Conservation (phyloP, 2,113 vertebrate species). For the Apteryx owenii region DNA sequence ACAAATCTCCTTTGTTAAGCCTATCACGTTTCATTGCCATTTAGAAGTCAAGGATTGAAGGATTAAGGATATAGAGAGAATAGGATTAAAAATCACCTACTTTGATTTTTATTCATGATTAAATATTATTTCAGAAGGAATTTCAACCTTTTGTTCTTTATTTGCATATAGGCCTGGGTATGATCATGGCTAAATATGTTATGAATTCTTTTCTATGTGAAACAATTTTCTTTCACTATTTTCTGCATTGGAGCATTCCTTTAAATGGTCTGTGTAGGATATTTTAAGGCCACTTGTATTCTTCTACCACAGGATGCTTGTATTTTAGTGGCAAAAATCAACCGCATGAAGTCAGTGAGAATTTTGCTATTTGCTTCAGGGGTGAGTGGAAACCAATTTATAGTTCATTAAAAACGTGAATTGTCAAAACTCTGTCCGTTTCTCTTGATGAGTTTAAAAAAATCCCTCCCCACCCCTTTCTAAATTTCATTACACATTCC, state of each 20-base stretch:
- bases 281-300: neutral
- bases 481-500: conserved; percentile 34
- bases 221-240: neutral
- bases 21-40: neutral
- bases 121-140: conserved; percentile 25
- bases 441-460: conserved; percentile 5
- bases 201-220: neutral
- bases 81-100: neutral
- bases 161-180: neutral
- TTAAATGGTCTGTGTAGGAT: neutral
- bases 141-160: neutral
- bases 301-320: neutral
- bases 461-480: neutral
- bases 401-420: neutral
- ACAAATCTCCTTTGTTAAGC: neutral
- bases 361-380: neutral
- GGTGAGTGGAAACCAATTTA: conserved; percentile 31
- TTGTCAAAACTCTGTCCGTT: conserved; percentile 12
- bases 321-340: conserved; percentile 3
- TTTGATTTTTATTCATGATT: conserved; percentile 21
- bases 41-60: conserved; percentile 16
- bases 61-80: conserved; percentile 23
- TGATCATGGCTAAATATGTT: neutral
- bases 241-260: neutral
- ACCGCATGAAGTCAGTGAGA: neutral